Evolutionary conservation across 2,797 vertebrate genomes (phyloP), one percentile per base, ranked within the genome.

Genomic region (Ctenochaetus hawaiiensis): DNA sequence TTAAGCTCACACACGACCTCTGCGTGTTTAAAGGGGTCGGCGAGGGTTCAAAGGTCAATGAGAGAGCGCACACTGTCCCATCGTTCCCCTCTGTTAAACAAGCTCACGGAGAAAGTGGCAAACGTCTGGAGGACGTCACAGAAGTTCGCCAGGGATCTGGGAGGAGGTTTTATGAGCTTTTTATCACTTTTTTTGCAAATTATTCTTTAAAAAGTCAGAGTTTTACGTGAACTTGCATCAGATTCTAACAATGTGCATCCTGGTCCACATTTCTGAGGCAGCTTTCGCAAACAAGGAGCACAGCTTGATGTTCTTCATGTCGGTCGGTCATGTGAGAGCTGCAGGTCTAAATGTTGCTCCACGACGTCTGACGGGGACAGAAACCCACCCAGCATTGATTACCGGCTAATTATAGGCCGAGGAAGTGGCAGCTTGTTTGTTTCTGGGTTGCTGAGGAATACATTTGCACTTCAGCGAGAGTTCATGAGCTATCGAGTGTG

Each of bases 351-450:
- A 77, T 87, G 82, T 91, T 91, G 89, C 91, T 80, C 85, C 60
- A 26, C 57, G 77, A 70, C 8, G 84, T 81, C 87, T 87, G 86
- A 86, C 85, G 26, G 26, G 89, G 83, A 89, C 88, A 89, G 89
- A 90, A 91, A 91, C 72, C 76, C 87, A 88, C 81, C 90, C 89
- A 90, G 94, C 93, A 93, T 94, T 93, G 93, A 94, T 95, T 94
- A 94, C 93, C 90, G 64, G 91, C 93, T 96, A 94, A 95, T 95
- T 94, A 95, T 95, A 95, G 94, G 89, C 90, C 18, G 87, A 94
- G 94, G 94, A 95, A 95, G 94, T 94, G 89, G 91, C 92, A 94
- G 93, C 93, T 92, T 94, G 93, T 95, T 95, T 95, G 92, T 94
- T 94, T 94, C 92, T 91, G 91, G 89, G 93, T 94, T 92, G 94